These are phyloP conservation scores for Erithacus rubecula DNA, from an alignment of 2,797 vertebrate genomes.

Conservation along the genomic window DNA sequence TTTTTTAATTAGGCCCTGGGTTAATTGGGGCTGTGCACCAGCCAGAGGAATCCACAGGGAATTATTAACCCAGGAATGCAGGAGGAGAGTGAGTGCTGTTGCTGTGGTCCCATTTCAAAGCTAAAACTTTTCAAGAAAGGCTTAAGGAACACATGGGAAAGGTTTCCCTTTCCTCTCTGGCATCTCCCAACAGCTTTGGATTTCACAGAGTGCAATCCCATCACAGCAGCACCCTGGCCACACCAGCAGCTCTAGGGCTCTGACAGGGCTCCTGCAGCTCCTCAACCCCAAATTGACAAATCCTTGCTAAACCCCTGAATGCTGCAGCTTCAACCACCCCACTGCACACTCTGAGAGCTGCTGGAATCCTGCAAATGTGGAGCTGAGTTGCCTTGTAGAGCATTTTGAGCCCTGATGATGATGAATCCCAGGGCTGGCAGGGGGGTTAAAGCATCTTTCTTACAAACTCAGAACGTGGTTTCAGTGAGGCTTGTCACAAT, in stretches of 20 bases:
- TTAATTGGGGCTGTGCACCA: neutral
- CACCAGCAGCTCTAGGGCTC: neutral
- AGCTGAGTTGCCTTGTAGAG: neutral
- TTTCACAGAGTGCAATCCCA: neutral
- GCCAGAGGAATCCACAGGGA: neutral
- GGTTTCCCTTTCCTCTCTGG: neutral
- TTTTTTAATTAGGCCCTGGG: neutral
- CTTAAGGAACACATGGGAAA: neutral
- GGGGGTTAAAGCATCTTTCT: neutral
- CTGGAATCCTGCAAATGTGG: neutral
- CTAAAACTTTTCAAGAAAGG: neutral
- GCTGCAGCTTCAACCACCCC: accelerated
- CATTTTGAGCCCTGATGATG: neutral
- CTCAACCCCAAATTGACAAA: neutral
- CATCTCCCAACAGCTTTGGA: neutral
- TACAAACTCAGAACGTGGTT: neutral
- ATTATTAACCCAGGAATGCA: neutral
- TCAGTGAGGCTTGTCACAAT: neutral
- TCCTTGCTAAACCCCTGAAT: neutral
- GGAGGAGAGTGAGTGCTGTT: accelerated
- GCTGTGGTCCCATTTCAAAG: neutral
- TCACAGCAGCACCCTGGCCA: neutral
- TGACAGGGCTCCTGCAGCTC: neutral
- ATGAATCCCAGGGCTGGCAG: neutral
- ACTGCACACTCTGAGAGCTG: accelerated